Percentiles rank a stretch among this genome's conserved stretches.
These are phyloP conservation scores for Lepidurus packardi DNA, from an alignment of 1,140 invertebrate species.

Conservation along the genomic window DNA sequence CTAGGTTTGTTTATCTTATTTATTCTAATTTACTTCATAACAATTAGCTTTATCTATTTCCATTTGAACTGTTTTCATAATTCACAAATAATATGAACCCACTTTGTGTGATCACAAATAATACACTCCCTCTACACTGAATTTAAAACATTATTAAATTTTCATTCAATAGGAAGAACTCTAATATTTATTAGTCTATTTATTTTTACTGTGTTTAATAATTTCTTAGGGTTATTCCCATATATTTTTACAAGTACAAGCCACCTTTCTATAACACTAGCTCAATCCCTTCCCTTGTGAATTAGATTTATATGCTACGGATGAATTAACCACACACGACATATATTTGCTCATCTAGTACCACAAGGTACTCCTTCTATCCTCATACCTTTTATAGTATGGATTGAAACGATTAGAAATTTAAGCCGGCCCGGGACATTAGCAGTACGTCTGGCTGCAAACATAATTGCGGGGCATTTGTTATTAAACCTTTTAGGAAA, in stretches of 20 bases:
- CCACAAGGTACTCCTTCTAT: slow-evolving; percentile 52
- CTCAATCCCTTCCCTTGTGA: slow-evolving; percentile 54
- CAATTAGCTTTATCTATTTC: slow-evolving; percentile 35
- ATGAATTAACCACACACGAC: slow-evolving; percentile 43
- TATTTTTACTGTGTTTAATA: slow-evolving; percentile 52
- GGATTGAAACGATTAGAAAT: slow-evolving; percentile 46
- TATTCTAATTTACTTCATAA: slow-evolving; percentile 35
- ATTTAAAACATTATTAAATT: slow-evolving; percentile 37
- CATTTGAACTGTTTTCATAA: slow-evolving; percentile 33
- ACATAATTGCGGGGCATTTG: slow-evolving; percentile 63
- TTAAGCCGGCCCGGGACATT: slow-evolving; percentile 57
- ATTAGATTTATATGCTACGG: slow-evolving; percentile 52
- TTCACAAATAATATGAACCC: slow-evolving; percentile 35
- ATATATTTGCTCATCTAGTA: slow-evolving; percentile 57
- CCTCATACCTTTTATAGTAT: slow-evolving; percentile 49
- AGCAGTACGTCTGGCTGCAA: slow-evolving; percentile 57
- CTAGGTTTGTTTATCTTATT: slow-evolving; percentile 35
- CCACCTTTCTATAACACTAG: slow-evolving; percentile 53
- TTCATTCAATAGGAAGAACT: slow-evolving; percentile 24
- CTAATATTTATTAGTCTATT: slow-evolving; percentile 47
- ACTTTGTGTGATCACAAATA: neutral
- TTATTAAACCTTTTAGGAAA: slow-evolving; percentile 52
- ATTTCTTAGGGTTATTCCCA: slow-evolving; percentile 58
- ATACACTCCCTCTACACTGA: slow-evolving; percentile 30
- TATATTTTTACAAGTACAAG: slow-evolving; percentile 60